Percentiles rank a stretch among this genome's conserved stretches.
phyloP scores from a whole-genome alignment of 2,797 vertebrate genomes.

The Onychomys leucogaster region DNA sequence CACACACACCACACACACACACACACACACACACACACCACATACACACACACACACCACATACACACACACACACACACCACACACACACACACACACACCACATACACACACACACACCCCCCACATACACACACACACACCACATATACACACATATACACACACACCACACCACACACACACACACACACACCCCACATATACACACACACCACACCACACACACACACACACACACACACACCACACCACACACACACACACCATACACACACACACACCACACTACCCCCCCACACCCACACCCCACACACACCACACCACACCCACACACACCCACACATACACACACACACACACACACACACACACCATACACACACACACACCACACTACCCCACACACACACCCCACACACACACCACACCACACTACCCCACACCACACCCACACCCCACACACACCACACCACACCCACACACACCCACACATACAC shows the following conservation, averaged over 20 bases:
- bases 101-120: too few species aligned
- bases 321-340: background rate
- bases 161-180: too few species aligned
- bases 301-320: background rate
- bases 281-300: background rate
- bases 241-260: background rate
- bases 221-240: too few species aligned
- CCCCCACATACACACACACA: too few species aligned
- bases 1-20: too few species aligned
- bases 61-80: too few species aligned
- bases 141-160: too few species aligned
- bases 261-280: background rate
- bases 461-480: too few species aligned
- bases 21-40: background rate
- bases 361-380: background rate
- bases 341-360: background rate
- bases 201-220: background rate
- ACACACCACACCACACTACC: too few species aligned
- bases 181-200: background rate
- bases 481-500: background rate
- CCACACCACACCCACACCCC: too few species aligned
- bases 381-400: background rate
- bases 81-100: background rate
- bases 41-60: background rate
- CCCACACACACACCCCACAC: background rate